Percentiles rank a stretch among this genome's conserved stretches.
Evolutionary conservation across 1,140 invertebrate species (phyloP).

Genomic region (Plectrocnemia conspersa): DNA sequence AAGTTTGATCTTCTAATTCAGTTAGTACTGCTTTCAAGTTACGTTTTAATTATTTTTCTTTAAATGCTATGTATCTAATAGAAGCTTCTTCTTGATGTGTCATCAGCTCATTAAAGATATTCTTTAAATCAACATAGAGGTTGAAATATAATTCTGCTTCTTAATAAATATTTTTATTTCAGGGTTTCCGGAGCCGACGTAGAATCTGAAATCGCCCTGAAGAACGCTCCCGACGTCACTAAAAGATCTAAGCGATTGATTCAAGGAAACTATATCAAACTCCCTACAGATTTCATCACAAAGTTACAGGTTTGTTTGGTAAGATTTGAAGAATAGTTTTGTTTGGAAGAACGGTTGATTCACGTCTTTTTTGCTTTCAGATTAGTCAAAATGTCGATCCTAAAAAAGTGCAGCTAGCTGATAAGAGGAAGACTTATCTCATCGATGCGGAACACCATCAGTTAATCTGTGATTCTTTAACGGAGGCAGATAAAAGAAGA

Average conservation of each 20-base stretch:
- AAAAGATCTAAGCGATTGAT: slow-evolving; percentile 38
- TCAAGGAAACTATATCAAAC: slow-evolving; percentile 40
- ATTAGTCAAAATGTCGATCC: slow-evolving; percentile 1
- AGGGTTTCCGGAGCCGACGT: slow-evolving; percentile 11
- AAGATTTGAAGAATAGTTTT: too few species aligned
- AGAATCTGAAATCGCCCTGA: not conserved
- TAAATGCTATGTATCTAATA: too few species aligned
- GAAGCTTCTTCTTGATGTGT: too few species aligned
- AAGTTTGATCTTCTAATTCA: too few species aligned
- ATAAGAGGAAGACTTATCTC: slow-evolving; percentile 13
- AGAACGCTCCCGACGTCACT: slow-evolving; percentile 12
- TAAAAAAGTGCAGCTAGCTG: slow-evolving; percentile 4
- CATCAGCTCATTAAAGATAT: too few species aligned
- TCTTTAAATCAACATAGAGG: too few species aligned
- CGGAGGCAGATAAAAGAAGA: slow-evolving; percentile 11
- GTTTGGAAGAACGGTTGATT: too few species aligned
- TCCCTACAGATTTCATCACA: slow-evolving; percentile 43
- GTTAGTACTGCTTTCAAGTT: too few species aligned
- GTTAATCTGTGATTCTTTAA: slow-evolving; percentile 1
- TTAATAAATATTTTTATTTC: slow-evolving; percentile 5
- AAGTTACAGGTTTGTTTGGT: slow-evolving; percentile 42
- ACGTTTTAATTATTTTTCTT: too few species aligned
- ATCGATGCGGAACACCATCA: not conserved
- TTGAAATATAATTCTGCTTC: too few species aligned
- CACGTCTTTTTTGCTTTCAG: not conserved